phyloP scores from a whole-genome alignment of 2,888 invertebrate genomes.

The Syrphus vitripennis region DNA sequence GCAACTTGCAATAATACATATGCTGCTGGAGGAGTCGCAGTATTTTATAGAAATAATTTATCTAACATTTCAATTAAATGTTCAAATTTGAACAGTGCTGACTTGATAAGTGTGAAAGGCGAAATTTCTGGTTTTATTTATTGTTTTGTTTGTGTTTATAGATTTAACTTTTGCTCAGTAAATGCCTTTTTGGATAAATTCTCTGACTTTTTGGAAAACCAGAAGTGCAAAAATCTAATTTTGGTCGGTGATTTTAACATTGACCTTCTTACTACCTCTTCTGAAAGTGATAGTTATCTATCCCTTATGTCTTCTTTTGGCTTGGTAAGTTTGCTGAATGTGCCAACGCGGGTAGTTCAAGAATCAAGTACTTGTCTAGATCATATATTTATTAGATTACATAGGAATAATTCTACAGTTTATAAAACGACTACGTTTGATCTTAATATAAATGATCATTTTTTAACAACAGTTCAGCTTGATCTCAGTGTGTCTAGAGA shows the following conservation, averaged over 20 bases:
- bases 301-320: constrained; percentile 13
- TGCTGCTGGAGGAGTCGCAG: background rate
- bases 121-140: background rate
- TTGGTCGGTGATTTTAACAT: constrained; percentile 2
- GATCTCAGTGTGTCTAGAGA: too few relatives aligned
- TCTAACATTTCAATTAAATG: background rate
- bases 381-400: constrained; percentile 11
- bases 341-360: background rate
- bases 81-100: background rate
- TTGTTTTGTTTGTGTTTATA: constrained; percentile 15
- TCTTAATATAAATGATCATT: constrained; percentile 1
- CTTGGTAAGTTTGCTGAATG: background rate
- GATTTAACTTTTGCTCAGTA: background rate
- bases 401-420: background rate
- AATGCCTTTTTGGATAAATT: background rate
- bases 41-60: background rate
- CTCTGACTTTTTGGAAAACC: background rate
- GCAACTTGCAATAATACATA: background rate
- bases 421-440: background rate
- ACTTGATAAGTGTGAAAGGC: background rate
- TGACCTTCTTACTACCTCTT: background rate
- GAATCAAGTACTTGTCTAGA: background rate
- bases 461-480: constrained; percentile 6
- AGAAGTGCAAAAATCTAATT: background rate
- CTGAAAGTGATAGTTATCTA: constrained; percentile 1